Evolutionary conservation across 1,140 invertebrate genomes (phyloP).

Genomic region (Odontomachus brunneus): DNA sequence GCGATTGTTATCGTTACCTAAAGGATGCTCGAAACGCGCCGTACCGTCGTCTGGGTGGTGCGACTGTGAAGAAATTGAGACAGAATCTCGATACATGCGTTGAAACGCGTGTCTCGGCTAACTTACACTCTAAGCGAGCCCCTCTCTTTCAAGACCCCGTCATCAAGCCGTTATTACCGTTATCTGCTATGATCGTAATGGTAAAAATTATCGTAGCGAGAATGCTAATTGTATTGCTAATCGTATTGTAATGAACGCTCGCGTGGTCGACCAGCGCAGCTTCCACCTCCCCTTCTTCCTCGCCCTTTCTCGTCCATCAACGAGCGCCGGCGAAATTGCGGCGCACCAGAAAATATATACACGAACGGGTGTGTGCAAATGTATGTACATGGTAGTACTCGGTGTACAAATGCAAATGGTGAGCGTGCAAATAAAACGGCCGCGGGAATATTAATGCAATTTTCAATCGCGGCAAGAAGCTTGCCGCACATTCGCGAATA

Average conservation of each 20-base stretch:
- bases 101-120: neutral
- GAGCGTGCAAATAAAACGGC: no score
- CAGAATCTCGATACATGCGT: neutral
- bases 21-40: constrained; percentile 20
- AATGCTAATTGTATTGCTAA: constrained; percentile 55
- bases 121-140: constrained; percentile 1
- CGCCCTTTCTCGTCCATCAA: no score
- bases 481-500: no score
- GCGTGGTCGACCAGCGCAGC: neutral
- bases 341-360: constrained; percentile 18
- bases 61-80: neutral
- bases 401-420: no score
- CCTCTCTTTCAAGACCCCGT: constrained; percentile 1
- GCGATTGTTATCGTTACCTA: constrained; percentile 11
- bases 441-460: no score
- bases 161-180: constrained; percentile 1
- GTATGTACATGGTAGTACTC: no score
- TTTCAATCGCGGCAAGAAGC: no score
- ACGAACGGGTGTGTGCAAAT: neutral
- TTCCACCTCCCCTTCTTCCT: neutral
- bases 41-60: constrained; percentile 3
- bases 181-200: constrained; percentile 10
- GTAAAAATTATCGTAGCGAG: constrained; percentile 40
- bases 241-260: constrained; percentile 30
- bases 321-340: no score